These are phyloP conservation scores for Acromyrmex heyeri DNA, from an alignment of 1,140 invertebrate genomes.

Conservation along the genomic window DNA sequence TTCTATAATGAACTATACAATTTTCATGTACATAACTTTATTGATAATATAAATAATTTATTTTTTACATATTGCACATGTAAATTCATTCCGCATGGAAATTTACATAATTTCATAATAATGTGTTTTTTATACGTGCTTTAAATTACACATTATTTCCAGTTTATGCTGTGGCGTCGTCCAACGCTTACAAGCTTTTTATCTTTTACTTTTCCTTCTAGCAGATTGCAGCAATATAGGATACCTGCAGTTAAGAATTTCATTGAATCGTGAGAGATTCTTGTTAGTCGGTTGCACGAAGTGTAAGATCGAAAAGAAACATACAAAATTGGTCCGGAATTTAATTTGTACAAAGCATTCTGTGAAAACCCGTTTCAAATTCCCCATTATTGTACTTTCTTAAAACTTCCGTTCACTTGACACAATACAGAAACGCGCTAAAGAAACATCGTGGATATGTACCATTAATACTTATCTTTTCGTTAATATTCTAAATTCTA, in stretches of 20 bases:
- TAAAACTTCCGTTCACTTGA: background rate
- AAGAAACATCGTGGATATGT: background rate
- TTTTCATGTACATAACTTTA: slow-evolving; percentile 3
- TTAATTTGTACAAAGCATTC: slow-evolving; percentile 45
- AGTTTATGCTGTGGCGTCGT: background rate
- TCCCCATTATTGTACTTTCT: slow-evolving; percentile 31
- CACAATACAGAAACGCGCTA: background rate
- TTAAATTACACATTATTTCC: slow-evolving; percentile 10
- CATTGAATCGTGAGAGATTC: slow-evolving; percentile 38
- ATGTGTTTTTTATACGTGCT: background rate
- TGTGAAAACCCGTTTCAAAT: slow-evolving; percentile 23
- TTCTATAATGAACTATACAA: background rate
- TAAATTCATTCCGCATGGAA: background rate
- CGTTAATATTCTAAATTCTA: background rate
- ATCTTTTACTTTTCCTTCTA: background rate
- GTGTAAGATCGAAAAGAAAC: slow-evolving; percentile 22
- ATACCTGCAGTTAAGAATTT: slow-evolving; percentile 39
- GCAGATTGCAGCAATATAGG: background rate
- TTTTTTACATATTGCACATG: background rate
- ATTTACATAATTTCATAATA: slow-evolving; percentile 30
- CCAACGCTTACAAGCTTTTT: background rate
- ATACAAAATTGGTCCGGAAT: slow-evolving; percentile 29
- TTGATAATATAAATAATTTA: slow-evolving; percentile 23
- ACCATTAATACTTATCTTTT: slow-evolving; percentile 36
- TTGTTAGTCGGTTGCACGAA: slow-evolving; percentile 36